Conservation (phyloP, 64 coral and sea anemone species). For the Montipora efflorescens region DNA sequence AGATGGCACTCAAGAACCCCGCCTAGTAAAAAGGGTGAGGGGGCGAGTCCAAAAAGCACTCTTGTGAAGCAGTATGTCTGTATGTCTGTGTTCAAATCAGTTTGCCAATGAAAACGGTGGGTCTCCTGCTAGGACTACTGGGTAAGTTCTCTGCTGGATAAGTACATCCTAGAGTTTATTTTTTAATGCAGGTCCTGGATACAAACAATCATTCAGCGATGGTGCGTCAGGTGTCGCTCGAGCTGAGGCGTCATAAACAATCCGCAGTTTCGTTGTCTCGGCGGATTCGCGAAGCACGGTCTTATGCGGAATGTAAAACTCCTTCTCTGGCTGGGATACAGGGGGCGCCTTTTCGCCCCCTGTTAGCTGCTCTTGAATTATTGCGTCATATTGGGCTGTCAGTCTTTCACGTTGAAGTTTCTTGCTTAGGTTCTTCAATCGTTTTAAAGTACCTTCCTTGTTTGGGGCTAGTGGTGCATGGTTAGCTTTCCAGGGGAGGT, state of each 20-base stretch:
- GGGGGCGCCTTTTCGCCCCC: slow-evolving; percentile 2
- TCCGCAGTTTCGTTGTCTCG: neutral
- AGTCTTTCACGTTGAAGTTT: slow-evolving; percentile 26
- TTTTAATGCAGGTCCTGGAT: slow-evolving; percentile 56
- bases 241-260: slow-evolving; percentile 12
- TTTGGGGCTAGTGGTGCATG: slow-evolving; percentile 28
- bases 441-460: slow-evolving; percentile 18
- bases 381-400: slow-evolving; percentile 2
- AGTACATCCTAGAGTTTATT: slow-evolving; percentile 26
- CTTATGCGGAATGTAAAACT: slow-evolving; percentile 22
- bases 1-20: slow-evolving; percentile 63
- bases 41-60: slow-evolving; percentile 37
- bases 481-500: slow-evolving; percentile 14
- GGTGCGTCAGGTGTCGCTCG: neutral
- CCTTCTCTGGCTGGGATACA: neutral
- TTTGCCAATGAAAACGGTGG: slow-evolving; percentile 31
- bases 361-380: slow-evolving; percentile 36
- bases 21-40: slow-evolving; percentile 43
- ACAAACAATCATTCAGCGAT: slow-evolving; percentile 64
- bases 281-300: neutral
- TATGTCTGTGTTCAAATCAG: neutral
- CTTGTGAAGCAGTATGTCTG: neutral
- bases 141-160: neutral
- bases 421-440: slow-evolving; percentile 22
- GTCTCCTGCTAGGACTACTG: slow-evolving; percentile 29